These are phyloP conservation scores for Liolophura sinensis DNA, from an alignment of 1,140 invertebrate species.

Conservation along the genomic window DNA sequence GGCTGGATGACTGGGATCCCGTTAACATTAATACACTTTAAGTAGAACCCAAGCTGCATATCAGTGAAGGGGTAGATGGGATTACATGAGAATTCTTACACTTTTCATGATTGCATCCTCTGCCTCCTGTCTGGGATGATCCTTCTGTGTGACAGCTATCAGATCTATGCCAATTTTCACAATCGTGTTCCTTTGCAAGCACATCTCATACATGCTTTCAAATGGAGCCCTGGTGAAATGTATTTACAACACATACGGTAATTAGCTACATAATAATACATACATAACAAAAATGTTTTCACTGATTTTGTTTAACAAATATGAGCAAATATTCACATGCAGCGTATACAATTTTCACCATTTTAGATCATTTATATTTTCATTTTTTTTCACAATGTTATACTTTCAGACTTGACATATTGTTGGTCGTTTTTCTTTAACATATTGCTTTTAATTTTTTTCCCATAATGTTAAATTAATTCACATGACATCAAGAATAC, in stretches of 20 bases:
- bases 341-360: too few relatives aligned
- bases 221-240: conserved; percentile 67
- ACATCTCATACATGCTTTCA: conserved; percentile 70
- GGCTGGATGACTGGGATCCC: too few relatives aligned
- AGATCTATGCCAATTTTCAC: conserved; percentile 81
- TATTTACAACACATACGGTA: background rate
- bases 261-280: background rate
- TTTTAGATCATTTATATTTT: too few relatives aligned
- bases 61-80: background rate
- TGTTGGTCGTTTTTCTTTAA: too few relatives aligned
- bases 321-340: too few relatives aligned
- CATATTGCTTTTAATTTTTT: background rate
- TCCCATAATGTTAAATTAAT: background rate
- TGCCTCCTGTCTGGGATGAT: conserved; percentile 67
- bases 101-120: conserved; percentile 62
- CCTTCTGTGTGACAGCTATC: conserved; percentile 82
- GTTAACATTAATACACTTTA: background rate
- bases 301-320: too few relatives aligned
- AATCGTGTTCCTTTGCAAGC: conserved; percentile 70
- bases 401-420: too few relatives aligned
- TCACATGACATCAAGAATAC: background rate
- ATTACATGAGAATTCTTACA: conserved; percentile 33
- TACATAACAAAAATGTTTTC: background rate
- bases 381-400: too few relatives aligned
- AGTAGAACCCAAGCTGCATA: background rate